Conservation (phyloP, 2,113 vertebrate genomes). For the Dunckerocampus dactyliophorus region DNA sequence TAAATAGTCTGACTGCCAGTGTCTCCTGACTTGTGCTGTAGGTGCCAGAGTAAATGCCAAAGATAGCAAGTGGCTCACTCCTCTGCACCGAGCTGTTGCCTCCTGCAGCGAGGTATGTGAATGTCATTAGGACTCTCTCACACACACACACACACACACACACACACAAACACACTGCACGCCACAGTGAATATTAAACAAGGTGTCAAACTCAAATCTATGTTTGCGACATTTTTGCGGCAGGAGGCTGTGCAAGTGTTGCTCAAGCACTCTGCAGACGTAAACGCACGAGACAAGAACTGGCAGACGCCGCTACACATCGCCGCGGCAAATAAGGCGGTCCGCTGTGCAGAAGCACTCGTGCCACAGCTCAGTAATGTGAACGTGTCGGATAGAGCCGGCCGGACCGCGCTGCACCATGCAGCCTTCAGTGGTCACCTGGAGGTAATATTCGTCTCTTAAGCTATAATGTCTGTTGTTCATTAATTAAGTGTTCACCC, state of each 20-base stretch:
- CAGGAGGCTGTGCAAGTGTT: slow-evolving; percentile 97
- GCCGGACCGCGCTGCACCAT: slow-evolving; percentile 93
- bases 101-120: slow-evolving; percentile 93
- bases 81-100: slow-evolving; percentile 96
- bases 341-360: slow-evolving; percentile 93
- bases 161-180: no score
- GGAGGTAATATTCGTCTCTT: slow-evolving; percentile 74
- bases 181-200: background rate
- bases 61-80: slow-evolving; percentile 99
- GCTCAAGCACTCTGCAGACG: slow-evolving; percentile 96
- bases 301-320: slow-evolving; percentile 98
- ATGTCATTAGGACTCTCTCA: background rate
- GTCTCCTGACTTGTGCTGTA: slow-evolving; percentile 49
- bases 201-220: background rate
- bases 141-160: no score
- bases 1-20: slow-evolving; percentile 9
- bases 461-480: background rate
- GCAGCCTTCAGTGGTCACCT: slow-evolving; percentile 95
- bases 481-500: background rate
- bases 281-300: slow-evolving; percentile 97
- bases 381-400: slow-evolving; percentile 93
- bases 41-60: slow-evolving; percentile 99
- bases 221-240: slow-evolving; percentile 13
- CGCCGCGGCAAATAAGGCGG: slow-evolving; percentile 94
- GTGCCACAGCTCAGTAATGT: slow-evolving; percentile 95